Evolutionary conservation across 2,797 vertebrate genomes (phyloP).

Genomic region (Liasis olivaceus): DNA sequence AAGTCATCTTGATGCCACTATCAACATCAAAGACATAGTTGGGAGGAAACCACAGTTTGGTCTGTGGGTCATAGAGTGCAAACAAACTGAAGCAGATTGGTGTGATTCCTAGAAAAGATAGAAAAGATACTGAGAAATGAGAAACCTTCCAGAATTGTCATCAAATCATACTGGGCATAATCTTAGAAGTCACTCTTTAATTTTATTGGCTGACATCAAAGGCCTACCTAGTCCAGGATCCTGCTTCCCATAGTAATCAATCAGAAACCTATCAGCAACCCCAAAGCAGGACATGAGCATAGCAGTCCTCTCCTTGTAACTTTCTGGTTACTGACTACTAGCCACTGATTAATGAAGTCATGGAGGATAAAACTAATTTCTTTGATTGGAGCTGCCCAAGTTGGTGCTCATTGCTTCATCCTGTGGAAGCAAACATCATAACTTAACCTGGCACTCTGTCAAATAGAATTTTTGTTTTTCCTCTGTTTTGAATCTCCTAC

Average conservation of each 20-base stretch:
- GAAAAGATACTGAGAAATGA: background rate
- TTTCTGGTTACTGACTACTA: background rate
- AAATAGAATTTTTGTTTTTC: background rate
- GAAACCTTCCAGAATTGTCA: background rate
- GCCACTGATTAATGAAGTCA: background rate
- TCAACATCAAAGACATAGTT: slow-evolving; percentile 81
- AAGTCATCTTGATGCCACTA: slow-evolving; percentile 62
- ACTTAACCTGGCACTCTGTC: background rate
- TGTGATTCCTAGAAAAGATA: slow-evolving; percentile 75
- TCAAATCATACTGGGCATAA: background rate
- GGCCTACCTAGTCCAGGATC: background rate
- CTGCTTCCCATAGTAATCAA: background rate
- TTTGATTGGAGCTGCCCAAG: background rate
- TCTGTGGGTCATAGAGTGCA: slow-evolving; percentile 80
- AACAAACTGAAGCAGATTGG: slow-evolving; percentile 88
- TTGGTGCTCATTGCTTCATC: background rate
- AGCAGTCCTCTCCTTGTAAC: background rate
- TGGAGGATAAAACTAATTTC: background rate
- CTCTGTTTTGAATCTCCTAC: background rate
- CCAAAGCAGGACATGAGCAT: background rate
- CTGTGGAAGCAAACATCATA: background rate
- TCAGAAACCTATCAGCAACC: background rate
- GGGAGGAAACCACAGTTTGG: slow-evolving; percentile 85
- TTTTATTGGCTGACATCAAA: background rate
- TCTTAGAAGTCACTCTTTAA: background rate